Evolutionary conservation across 2,888 invertebrate species (phyloP), one percentile per base, ranked within the genome.

Genomic region (Marronus borbonicus): DNA sequence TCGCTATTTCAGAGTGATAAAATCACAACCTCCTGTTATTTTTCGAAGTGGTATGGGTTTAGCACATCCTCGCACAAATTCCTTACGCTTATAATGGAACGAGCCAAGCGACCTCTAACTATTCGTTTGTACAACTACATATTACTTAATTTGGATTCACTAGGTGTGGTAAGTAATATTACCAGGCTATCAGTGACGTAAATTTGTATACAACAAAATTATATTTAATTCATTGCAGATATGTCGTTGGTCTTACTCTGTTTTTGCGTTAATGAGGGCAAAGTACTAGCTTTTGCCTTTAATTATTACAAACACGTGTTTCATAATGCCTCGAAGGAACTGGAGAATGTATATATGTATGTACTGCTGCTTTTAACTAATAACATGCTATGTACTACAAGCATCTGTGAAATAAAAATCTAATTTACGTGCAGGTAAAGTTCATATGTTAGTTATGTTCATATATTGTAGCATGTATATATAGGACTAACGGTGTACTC

Each of bases 41-140:
- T 62, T 14, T 79, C 70, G 17, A 72, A 74, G 8, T 82, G 82
- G 82, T 80, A 80, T 58, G 55, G 77, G 4, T 55, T 60, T 20
- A 76, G 72, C 24, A 62, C 20, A 49, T 31, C 52, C 12, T 66
- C 79, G 3, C 52, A 76, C 8, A 78, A 78, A 69, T 70, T 75
- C 39, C 12, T 82, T n/a, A 62, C 80, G 24, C 72, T 81, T 20
- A 78, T 81, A 24, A 82, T 81, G 82, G 81, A 82, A 62, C 64
- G 81, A 31, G 80, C 81, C 10, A 82, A 82, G 50, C 36, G 49
- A 76, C 75, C 78, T 28, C 44, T 76, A 8, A 58, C 55, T 31
- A 68, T 78, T 17, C 55, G 62, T 12, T 60, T 60, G 58, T 76
- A 65, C 49, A 76, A 76, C n/a, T 76, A 68, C 49, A 76, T 76